Conservation (phyloP, 2,113 vertebrate species). For the Notiomystis cincta region DNA sequence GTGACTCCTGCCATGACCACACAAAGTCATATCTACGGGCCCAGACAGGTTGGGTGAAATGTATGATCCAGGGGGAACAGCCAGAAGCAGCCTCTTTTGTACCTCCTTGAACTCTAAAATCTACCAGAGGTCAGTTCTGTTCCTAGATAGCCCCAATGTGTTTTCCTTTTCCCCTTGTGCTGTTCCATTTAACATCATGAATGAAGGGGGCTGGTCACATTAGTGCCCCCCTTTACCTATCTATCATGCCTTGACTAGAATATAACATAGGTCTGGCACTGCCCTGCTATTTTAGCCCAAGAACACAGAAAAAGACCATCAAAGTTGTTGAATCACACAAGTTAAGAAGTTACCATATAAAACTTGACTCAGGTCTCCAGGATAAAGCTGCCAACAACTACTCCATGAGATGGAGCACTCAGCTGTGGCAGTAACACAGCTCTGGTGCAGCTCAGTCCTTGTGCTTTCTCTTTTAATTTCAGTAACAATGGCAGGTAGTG, state of each 20-base stretch:
- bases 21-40: background rate
- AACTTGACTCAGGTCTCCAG: background rate
- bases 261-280: background rate
- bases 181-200: background rate
- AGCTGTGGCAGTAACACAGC: background rate
- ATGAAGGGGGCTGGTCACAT: background rate
- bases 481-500: constrained; percentile 1
- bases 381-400: background rate
- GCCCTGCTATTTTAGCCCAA: background rate
- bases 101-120: background rate
- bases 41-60: background rate
- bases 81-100: background rate
- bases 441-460: background rate
- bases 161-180: background rate
- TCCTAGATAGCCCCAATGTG: background rate
- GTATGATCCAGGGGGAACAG: rapidly evolving
- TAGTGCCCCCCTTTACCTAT: background rate
- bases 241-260: background rate
- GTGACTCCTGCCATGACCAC: background rate
- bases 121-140: background rate
- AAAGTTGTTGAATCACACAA: background rate
- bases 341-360: background rate
- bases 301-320: background rate
- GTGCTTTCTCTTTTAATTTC: background rate
- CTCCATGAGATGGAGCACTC: background rate